phyloP scores from a whole-genome alignment of 2,888 invertebrate genomes.

The Brachynemurus nebulosus region DNA sequence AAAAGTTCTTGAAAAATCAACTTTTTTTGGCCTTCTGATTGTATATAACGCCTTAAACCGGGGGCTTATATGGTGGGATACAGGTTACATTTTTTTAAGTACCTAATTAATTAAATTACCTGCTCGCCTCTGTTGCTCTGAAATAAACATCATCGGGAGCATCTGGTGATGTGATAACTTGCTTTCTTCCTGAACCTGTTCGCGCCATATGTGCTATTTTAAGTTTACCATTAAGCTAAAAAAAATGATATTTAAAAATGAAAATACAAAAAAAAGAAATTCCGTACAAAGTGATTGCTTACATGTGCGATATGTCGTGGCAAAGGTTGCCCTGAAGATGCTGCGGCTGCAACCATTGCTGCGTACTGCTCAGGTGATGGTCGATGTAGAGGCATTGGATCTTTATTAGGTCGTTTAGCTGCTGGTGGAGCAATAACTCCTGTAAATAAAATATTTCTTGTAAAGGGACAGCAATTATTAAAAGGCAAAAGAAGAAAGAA shows the following conservation, averaged over 20 bases:
- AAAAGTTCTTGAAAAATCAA: too few relatives aligned
- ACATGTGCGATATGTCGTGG: conserved; percentile 56
- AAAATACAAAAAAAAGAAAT: background rate
- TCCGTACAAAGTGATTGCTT: conserved; percentile 19
- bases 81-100: too few relatives aligned
- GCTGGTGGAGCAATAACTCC: conserved; percentile 36
- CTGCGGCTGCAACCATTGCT: conserved; percentile 51
- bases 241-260: conserved; percentile 1
- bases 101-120: conserved; percentile 46
- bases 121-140: conserved; percentile 78
- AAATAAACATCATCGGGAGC: conserved; percentile 96
- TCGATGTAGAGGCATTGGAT: conserved; percentile 56
- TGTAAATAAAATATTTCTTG: too few relatives aligned
- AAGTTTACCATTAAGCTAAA: conserved; percentile 67
- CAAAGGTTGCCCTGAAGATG: conserved; percentile 51
- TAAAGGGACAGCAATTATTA: too few relatives aligned
- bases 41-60: too few relatives aligned
- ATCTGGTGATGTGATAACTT: conserved; percentile 96
- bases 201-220: conserved; percentile 67
- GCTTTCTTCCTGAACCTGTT: conserved; percentile 63
- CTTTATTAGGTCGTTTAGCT: conserved; percentile 68
- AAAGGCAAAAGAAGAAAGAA: background rate
- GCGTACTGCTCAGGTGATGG: conserved; percentile 57
- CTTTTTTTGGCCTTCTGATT: too few relatives aligned
- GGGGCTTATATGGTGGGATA: too few relatives aligned